A percentile compares a stretch with the other conserved stretches of the same genome.
These are phyloP conservation scores for Arenaria interpres DNA, from an alignment of 2,113 vertebrate genomes.

Conservation along the genomic window DNA sequence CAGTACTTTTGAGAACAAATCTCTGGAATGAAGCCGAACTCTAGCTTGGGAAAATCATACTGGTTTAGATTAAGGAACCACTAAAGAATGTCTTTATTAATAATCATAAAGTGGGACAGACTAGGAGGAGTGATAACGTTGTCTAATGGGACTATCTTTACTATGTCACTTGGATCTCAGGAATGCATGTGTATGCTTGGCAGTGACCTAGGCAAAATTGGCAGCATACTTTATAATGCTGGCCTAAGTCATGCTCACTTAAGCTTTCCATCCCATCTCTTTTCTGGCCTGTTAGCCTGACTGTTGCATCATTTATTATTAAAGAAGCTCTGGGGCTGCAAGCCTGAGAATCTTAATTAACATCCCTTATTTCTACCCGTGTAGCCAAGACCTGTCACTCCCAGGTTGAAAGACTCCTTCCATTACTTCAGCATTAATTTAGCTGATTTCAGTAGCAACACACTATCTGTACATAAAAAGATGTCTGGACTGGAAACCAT, in stretches of 20 bases:
- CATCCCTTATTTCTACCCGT: not conserved
- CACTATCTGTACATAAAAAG: not conserved
- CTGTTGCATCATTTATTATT: not conserved
- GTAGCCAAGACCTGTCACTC: not conserved
- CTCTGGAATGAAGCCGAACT: not conserved
- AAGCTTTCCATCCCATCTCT: not conserved
- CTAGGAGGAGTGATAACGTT: rapidly evolving
- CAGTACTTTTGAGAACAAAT: not conserved
- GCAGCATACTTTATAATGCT: not conserved
- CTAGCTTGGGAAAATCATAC: not conserved
- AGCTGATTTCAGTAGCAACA: not conserved
- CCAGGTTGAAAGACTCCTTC: not conserved
- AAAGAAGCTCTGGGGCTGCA: not conserved
- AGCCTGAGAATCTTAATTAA: not conserved
- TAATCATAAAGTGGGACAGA: not conserved
- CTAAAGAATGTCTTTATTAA: not conserved
- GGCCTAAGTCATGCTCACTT: not conserved
- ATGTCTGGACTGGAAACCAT: not conserved
- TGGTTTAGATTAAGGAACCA: not conserved
- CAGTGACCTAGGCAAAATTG: not conserved
- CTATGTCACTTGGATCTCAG: not conserved
- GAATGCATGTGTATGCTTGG: not conserved
- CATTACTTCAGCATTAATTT: not conserved
- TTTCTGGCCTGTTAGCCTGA: not conserved
- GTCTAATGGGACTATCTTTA: not conserved